phyloP scores from a whole-genome alignment of 2,888 invertebrate genomes.

The Slavum lentiscoides region DNA sequence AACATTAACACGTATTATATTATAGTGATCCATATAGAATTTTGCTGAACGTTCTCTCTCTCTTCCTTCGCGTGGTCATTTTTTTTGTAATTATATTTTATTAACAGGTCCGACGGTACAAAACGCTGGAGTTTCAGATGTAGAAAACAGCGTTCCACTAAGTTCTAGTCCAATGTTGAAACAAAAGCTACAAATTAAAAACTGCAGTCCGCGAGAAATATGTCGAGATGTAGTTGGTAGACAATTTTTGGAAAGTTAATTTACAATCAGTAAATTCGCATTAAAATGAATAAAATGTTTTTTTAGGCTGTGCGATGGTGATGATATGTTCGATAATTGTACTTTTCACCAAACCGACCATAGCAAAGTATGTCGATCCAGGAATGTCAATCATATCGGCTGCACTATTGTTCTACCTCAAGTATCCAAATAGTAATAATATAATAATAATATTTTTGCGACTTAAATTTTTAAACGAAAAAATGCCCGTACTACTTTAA shows the following conservation, averaged over 20 bases:
- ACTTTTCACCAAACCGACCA: conserved; percentile 64
- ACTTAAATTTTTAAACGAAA: conserved; percentile 26
- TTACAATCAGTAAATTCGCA: neutral
- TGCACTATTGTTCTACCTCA: conserved; percentile 70
- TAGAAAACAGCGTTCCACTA: conserved; percentile 7
- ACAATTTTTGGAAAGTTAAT: conserved; percentile 9
- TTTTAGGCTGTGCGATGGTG: conserved; percentile 74
- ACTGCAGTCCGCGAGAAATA: conserved; percentile 32
- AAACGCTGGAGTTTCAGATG: neutral
- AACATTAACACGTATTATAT: too few relatives aligned
- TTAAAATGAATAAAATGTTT: conserved; percentile 37
- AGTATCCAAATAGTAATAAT: conserved; percentile 75
- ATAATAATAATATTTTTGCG: conserved; percentile 61
- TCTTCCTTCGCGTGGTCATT: too few relatives aligned
- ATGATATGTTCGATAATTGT: conserved; percentile 70
- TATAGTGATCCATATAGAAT: too few relatives aligned
- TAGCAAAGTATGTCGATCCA: conserved; percentile 77
- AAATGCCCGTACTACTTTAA: neutral
- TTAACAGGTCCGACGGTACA: neutral
- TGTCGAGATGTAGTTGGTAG: conserved; percentile 51
- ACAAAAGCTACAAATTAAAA: conserved; percentile 41
- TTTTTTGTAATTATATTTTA: too few relatives aligned
- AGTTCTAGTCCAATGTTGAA: conserved; percentile 1
- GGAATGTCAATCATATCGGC: conserved; percentile 76
- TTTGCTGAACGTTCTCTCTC: too few relatives aligned